A percentile compares a stretch with the other conserved stretches of the same genome.
Conservation (phyloP, 2,797 vertebrate genomes). For the Thaleichthys pacificus region DNA sequence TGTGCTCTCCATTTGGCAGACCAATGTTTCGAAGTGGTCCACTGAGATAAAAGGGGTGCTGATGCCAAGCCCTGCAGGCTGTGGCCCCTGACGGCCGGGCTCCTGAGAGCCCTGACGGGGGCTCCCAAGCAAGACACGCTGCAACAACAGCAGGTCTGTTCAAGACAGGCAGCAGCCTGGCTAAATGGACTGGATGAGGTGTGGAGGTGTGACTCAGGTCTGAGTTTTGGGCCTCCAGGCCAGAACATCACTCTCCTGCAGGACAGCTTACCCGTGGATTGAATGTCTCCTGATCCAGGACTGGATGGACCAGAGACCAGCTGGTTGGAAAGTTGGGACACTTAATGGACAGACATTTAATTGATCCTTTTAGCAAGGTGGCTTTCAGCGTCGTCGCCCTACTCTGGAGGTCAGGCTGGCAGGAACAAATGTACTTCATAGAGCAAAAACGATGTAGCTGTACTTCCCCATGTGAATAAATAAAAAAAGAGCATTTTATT, state of each 20-base stretch:
- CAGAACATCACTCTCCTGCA: conserved; percentile 40
- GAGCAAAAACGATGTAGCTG: not conserved
- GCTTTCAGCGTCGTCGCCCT: not conserved
- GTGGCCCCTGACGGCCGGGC: conserved; percentile 38
- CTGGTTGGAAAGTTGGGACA: conserved; percentile 35
- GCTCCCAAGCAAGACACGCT: conserved; percentile 41
- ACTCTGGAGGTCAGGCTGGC: conserved; percentile 4
- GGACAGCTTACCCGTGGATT: conserved; percentile 48
- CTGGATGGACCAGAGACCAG: conserved; percentile 47
- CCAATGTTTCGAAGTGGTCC: conserved; percentile 35
- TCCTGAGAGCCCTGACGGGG: conserved; percentile 47
- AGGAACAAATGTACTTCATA: conserved; percentile 17
- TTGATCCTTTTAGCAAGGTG: conserved; percentile 54
- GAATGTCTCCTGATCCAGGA: conserved; percentile 57
- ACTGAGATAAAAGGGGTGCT: conserved; percentile 36
- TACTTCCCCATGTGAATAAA: not conserved
- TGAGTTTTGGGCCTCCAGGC: conserved; percentile 9
- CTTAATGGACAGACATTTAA: conserved; percentile 52
- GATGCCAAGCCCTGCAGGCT: conserved; percentile 43
- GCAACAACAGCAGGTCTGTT: conserved; percentile 36
- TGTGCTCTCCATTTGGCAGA: conserved; percentile 36
- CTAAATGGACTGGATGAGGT: conserved; percentile 34
- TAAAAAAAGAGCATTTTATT: not conserved
- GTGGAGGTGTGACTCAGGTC: conserved; percentile 25
- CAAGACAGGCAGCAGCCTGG: conserved; percentile 21